Base-by-base conservation (phyloP, 2,113 vertebrate genomes). In the Catagonus wagneri region DNA sequence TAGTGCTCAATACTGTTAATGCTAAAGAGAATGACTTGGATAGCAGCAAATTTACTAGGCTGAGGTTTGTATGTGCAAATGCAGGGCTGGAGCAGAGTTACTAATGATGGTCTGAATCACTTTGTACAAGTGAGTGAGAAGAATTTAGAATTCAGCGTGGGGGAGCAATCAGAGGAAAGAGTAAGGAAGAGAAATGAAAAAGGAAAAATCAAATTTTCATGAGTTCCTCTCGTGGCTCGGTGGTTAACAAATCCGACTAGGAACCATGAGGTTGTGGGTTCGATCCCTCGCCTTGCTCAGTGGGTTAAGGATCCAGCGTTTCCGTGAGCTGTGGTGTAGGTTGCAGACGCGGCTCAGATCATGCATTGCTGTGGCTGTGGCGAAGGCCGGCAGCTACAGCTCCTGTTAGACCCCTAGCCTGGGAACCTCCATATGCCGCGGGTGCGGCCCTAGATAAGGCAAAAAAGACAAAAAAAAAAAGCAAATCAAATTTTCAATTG, bases 401-500 rank as follows among this genome's bases (percentile, higher is more conserved):
- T 44, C 44, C 8, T 4, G 8, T 44, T 44, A 44, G 44, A 44
- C 44, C 8, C 44, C 44, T 44, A 44, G 44, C 44, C 44, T 44
- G 44, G 44, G 44, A 44, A 44, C 44, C 44, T 44, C 44, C 44
- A 44, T 44, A 44, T 44, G 44, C 44, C 44, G 8, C 8, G 44
- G 44, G 44, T 44, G 44, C 8, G 44, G 44, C 44, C 44, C 44
- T 44, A 44, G 8, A 44, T n/a, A 44, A 44, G 44, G 8, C 44
- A 44, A 44, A 44, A 44, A 87, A 16, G 50, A 11, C 54, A 83
- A 65, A 83, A 39, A 79, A 25, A 66, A 88, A 61, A 95, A 91
- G 25, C 44, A 65, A 88, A 91, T 71, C 68, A 83, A 83, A 74
- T 88, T 93, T 83, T 12, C 63, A 83, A 10, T 39, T 79, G 85